Percentiles rank a stretch among this genome's conserved stretches.
These are phyloP conservation scores for Lateolabrax maculatus DNA, from an alignment of 2,797 vertebrate genomes.

Conservation along the genomic window DNA sequence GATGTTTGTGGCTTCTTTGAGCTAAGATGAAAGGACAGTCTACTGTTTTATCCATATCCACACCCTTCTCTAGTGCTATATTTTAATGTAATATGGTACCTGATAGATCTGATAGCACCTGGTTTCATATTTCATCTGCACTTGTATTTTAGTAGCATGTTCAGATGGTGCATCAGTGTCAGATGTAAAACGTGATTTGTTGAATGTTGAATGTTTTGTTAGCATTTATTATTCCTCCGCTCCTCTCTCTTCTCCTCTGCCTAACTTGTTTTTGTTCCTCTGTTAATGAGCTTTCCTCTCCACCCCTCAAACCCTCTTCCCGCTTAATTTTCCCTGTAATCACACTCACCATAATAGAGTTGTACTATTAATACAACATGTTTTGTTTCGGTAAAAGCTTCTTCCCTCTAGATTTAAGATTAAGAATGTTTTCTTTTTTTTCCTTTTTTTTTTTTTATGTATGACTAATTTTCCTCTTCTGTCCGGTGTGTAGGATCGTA, in stretches of 20 bases:
- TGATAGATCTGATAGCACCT: not conserved
- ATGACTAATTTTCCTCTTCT: constrained; percentile 41
- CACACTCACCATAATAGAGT: not conserved
- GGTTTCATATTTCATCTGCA: not conserved
- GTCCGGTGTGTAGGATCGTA: constrained; percentile 90
- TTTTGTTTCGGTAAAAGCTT: constrained; percentile 24
- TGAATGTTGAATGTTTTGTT: constrained; percentile 4
- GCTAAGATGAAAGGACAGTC: constrained; percentile 46
- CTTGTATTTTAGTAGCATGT: constrained; percentile 15
- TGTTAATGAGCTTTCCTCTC: constrained; percentile 28
- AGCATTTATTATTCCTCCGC: not conserved
- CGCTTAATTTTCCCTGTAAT: constrained; percentile 35
- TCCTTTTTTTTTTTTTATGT: not conserved
- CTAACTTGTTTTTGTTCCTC: constrained; percentile 7
- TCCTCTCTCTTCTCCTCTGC: not conserved
- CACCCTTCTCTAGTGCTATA: constrained; percentile 10
- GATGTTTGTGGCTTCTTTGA: constrained; percentile 47
- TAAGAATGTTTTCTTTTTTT: not conserved
- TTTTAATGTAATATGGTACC: constrained; percentile 1
- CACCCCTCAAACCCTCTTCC: not conserved
- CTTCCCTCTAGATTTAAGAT: constrained; percentile 14
- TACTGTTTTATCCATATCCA: constrained; percentile 21
- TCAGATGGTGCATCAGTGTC: not conserved
- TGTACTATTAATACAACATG: constrained; percentile 13
- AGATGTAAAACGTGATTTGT: not conserved